These are phyloP conservation scores for Stegana nigrithorax DNA, from an alignment of 2,888 invertebrate genomes.

Conservation along the genomic window DNA sequence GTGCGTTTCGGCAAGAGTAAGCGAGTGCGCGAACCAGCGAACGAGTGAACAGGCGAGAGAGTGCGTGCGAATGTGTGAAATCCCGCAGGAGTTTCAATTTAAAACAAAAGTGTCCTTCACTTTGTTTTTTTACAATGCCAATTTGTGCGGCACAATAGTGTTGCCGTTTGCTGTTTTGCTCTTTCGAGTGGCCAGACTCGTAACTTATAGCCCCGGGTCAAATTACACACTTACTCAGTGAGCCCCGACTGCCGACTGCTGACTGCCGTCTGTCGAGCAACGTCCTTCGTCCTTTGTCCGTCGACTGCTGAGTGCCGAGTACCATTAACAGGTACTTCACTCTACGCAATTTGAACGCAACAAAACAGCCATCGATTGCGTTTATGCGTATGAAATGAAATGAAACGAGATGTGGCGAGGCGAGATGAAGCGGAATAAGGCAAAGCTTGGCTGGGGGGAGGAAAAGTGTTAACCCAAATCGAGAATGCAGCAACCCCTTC, in stretches of 20 bases:
- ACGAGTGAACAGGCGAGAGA: too few species aligned
- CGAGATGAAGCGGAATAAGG: too few species aligned
- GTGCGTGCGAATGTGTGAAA: conserved; percentile 17
- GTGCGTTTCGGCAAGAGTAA: conserved; percentile 5
- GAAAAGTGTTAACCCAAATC: too few species aligned
- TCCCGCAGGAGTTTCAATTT: conserved; percentile 59
- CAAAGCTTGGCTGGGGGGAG: too few species aligned
- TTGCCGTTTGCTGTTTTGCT: conserved; percentile 54
- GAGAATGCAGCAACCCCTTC: conserved; percentile 44
- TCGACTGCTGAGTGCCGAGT: too few species aligned
- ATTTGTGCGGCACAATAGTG: conserved; percentile 38
- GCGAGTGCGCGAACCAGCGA: not conserved
- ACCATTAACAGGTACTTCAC: conserved; percentile 66
- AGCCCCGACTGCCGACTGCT: conserved; percentile 21
- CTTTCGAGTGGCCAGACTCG: conserved; percentile 55
- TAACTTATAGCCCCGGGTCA: conserved; percentile 67
- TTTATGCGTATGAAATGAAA: too few species aligned
- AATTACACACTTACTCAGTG: conserved; percentile 64
- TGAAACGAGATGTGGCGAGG: too few species aligned
- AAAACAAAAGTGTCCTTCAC: conserved; percentile 30
- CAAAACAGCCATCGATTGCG: too few species aligned
- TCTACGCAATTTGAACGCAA: conserved; percentile 21
- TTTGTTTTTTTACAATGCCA: conserved; percentile 39
- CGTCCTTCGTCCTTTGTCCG: too few species aligned
- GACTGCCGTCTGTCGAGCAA: too few species aligned